Evolutionary conservation across 2,797 vertebrate genomes (phyloP).

Genomic region (Acestrorhynchus altus): DNA sequence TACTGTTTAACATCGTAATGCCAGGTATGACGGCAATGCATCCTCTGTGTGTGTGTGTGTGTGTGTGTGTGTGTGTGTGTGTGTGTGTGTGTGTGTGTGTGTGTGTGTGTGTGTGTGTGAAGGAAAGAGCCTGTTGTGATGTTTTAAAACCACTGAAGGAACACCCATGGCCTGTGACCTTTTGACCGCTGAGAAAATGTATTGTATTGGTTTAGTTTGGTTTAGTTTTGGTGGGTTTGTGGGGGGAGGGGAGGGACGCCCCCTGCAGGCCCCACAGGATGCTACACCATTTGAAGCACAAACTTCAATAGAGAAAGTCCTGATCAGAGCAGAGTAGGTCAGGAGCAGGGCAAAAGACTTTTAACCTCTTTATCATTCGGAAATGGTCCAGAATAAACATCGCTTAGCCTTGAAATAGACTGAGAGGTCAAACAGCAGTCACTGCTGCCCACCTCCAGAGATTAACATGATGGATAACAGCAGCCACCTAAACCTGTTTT

Average conservation of each 20-base stretch:
- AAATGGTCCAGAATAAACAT: slow-evolving; percentile 40
- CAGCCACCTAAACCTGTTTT: background rate
- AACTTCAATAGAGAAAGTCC: slow-evolving; percentile 64
- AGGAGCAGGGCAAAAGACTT: slow-evolving; percentile 54
- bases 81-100: too few relatives aligned
- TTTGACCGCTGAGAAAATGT: slow-evolving; percentile 69
- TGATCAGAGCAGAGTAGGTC: slow-evolving; percentile 64
- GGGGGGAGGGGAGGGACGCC: slow-evolving; percentile 59
- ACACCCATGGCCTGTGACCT: slow-evolving; percentile 61
- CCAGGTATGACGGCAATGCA: slow-evolving; percentile 8
- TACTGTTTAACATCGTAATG: slow-evolving; percentile 30
- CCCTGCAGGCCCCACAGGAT: slow-evolving; percentile 65
- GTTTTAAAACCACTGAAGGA: slow-evolving; percentile 64
- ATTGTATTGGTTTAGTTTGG: slow-evolving; percentile 36
- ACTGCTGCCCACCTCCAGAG: slow-evolving; percentile 20
- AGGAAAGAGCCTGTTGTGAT: slow-evolving; percentile 39
- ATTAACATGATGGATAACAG: slow-evolving; percentile 50
- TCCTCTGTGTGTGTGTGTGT: background rate
- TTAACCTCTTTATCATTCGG: slow-evolving; percentile 61
- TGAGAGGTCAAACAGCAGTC: slow-evolving; percentile 47
- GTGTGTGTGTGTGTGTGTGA: slow-evolving; percentile 13
- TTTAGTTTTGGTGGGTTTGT: slow-evolving; percentile 4
- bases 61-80: too few relatives aligned
- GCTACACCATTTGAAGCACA: slow-evolving; percentile 63
- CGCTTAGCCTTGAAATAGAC: slow-evolving; percentile 49